phyloP scores from a whole-genome alignment of 1,140 invertebrate genomes.

The Drosophila biarmipes region DNA sequence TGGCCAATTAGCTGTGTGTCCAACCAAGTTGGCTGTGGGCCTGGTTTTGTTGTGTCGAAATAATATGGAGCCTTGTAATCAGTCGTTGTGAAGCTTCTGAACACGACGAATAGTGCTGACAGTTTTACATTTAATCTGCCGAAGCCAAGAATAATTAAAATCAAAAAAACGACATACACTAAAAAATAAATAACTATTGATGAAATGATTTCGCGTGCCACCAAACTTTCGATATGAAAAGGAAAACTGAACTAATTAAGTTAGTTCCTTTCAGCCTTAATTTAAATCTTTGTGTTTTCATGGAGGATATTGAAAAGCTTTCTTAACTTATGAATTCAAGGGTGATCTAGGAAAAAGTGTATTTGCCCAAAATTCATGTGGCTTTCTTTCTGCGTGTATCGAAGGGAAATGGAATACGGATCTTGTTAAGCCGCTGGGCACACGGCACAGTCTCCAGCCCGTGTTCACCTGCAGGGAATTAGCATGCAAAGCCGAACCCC shows the following conservation, averaged over 20 bases:
- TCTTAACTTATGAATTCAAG: neutral
- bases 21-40: constrained; percentile 70
- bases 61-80: constrained; percentile 25
- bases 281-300: too few relatives aligned
- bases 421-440: constrained; percentile 68
- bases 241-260: neutral
- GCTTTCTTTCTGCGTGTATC: constrained; percentile 13
- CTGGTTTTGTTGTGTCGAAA: constrained; percentile 68
- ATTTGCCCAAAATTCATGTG: constrained; percentile 3
- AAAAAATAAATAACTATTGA: neutral
- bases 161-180: neutral
- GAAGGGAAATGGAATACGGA: constrained; percentile 17
- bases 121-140: constrained; percentile 74
- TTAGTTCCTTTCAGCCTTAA: neutral
- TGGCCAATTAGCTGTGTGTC: constrained; percentile 73
- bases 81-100: constrained; percentile 18
- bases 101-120: constrained; percentile 59
- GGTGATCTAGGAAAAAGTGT: neutral
- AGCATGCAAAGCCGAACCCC: constrained; percentile 58
- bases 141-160: constrained; percentile 12
- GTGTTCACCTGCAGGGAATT: constrained; percentile 73
- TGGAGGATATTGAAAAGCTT: too few relatives aligned
- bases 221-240: neutral
- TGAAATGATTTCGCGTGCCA: neutral
- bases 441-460: constrained; percentile 31